phyloP scores from a whole-genome alignment of 2,113 vertebrate genomes.

The Elephantulus edwardii region DNA sequence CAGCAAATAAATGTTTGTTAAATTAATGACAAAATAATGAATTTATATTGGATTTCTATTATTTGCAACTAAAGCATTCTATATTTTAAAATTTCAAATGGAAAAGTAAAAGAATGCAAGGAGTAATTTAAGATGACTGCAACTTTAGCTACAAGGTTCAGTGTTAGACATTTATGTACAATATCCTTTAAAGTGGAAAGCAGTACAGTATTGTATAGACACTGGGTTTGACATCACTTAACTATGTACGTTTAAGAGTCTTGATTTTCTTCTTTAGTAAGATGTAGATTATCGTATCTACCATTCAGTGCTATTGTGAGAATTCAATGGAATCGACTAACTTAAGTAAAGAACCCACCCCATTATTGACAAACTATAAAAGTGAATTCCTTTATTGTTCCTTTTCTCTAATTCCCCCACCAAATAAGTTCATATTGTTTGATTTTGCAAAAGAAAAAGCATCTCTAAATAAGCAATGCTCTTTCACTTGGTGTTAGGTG shows the following conservation, averaged over 20 bases:
- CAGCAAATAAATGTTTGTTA: neutral
- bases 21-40: neutral
- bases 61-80: neutral
- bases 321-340: slow-evolving; percentile 50
- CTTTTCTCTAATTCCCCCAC: neutral
- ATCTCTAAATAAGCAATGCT: slow-evolving; percentile 28
- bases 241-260: neutral
- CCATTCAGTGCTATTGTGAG: slow-evolving; percentile 30
- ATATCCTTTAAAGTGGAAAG: slow-evolving; percentile 28
- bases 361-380: slow-evolving; percentile 34
- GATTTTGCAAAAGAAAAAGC: slow-evolving; percentile 30
- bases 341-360: slow-evolving; percentile 13
- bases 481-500: neutral
- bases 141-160: neutral
- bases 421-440: neutral
- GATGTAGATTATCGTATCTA: slow-evolving; percentile 44
- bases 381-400: neutral
- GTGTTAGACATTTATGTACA: neutral
- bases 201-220: neutral
- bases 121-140: neutral
- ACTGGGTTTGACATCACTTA: slow-evolving; percentile 19
- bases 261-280: slow-evolving; percentile 44
- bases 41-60: neutral
- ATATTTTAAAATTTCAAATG: neutral
- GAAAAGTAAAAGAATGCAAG: neutral